Conservation (phyloP, 2,797 vertebrate species). For the Esox masquinongy region DNA sequence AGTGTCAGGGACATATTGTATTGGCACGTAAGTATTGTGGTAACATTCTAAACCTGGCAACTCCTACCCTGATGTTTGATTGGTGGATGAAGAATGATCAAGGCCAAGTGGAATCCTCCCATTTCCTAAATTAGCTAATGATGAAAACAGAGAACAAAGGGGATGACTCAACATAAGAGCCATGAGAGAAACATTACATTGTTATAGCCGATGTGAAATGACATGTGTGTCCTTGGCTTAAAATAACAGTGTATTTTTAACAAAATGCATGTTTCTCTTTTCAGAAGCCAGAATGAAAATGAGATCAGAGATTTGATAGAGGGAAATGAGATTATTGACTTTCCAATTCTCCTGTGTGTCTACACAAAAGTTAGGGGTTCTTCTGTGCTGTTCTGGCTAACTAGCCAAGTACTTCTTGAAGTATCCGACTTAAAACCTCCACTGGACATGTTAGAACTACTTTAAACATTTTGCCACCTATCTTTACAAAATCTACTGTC, state of each 20-base stretch:
- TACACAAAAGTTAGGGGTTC: slow-evolving; percentile 2
- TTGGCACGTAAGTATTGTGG: too few relatives aligned
- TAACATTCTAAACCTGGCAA: too few relatives aligned
- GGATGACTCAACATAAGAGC: slow-evolving; percentile 1
- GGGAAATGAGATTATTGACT: background rate
- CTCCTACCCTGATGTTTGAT: background rate
- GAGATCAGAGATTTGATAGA: too few relatives aligned
- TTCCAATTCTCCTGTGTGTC: background rate
- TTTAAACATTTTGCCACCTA: too few relatives aligned
- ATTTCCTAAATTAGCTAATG: background rate
- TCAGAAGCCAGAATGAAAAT: background rate
- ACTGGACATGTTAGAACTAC: background rate
- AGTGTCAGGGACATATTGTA: too few relatives aligned
- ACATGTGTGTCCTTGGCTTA: slow-evolving; percentile 4
- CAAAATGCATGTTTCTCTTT: background rate
- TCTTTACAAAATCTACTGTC: background rate
- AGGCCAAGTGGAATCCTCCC: background rate
- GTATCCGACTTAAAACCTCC: background rate
- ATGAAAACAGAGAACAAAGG: background rate
- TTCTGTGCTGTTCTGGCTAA: background rate
- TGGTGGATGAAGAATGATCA: background rate
- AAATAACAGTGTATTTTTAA: slow-evolving; percentile 13
- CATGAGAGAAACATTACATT: background rate
- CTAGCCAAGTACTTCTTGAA: slow-evolving; percentile 8
- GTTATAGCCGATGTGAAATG: slow-evolving; percentile 8